Evolutionary conservation across 1,140 invertebrate genomes (phyloP).

Genomic region (Coelopa frigida): DNA sequence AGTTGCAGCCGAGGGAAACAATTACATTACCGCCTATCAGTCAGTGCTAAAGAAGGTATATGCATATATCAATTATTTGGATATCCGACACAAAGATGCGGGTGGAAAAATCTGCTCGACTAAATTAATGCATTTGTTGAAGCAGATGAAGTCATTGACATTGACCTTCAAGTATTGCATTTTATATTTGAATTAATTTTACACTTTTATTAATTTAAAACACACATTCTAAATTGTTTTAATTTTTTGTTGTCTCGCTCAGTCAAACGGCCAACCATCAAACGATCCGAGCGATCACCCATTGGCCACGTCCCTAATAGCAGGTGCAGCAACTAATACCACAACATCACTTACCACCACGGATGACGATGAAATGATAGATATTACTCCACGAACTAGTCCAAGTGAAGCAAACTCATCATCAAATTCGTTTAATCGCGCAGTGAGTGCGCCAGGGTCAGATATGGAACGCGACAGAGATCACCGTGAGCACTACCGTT

Average conservation of each 20-base stretch:
- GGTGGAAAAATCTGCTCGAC: neutral
- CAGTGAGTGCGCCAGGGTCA: constrained; percentile 30
- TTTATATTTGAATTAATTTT: too few species aligned
- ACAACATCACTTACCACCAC: constrained; percentile 36
- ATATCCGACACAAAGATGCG: too few species aligned
- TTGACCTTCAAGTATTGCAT: too few species aligned
- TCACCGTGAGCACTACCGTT: constrained; percentile 23
- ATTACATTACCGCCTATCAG: constrained; percentile 47
- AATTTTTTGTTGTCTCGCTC: neutral
- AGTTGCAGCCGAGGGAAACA: constrained; percentile 41
- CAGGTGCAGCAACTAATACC: constrained; percentile 13
- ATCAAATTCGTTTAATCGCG: constrained; percentile 18
- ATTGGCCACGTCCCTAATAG: constrained; percentile 25
- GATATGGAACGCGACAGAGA: constrained; percentile 33
- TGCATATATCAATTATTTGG: too few species aligned
- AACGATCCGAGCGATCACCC: constrained; percentile 31
- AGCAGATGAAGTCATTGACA: too few species aligned
- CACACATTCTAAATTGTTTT: neutral
- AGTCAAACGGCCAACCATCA: constrained; percentile 41
- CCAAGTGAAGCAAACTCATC: constrained; percentile 29
- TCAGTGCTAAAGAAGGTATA: constrained; percentile 51
- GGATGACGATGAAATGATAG: constrained; percentile 57
- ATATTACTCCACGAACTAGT: constrained; percentile 50
- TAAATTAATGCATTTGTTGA: neutral
- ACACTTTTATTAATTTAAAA: too few species aligned